These are phyloP conservation scores for Macaca mulatta DNA, from an alignment of 2,113 vertebrate genomes.

Conservation along the genomic window DNA sequence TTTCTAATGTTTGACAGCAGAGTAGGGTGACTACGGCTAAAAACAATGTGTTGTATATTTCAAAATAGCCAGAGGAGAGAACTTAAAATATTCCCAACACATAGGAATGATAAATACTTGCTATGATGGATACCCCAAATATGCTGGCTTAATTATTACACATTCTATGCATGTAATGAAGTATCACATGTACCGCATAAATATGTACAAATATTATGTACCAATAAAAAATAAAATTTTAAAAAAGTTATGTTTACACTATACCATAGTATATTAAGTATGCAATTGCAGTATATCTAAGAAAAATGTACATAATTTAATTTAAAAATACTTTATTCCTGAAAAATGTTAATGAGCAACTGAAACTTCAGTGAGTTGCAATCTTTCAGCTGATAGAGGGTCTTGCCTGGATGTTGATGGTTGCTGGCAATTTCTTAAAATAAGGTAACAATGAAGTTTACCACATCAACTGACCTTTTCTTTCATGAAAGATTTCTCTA, in stretches of 20 bases:
- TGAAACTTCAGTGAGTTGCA: neutral
- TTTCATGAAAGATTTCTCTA: neutral
- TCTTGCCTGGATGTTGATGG: neutral
- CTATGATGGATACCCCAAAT: neutral
- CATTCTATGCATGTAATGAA: neutral
- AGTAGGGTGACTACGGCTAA: neutral
- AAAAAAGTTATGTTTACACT: neutral
- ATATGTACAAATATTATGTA: neutral
- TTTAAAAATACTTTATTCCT: neutral
- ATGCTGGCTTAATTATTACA: neutral
- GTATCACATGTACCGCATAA: neutral
- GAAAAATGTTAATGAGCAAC: neutral
- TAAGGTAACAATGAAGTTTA: neutral
- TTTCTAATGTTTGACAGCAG: neutral
- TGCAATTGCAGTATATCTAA: neutral
- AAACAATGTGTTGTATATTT: neutral
- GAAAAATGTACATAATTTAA: neutral
- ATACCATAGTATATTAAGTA: neutral
- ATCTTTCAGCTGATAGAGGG: neutral
- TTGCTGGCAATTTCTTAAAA: neutral
- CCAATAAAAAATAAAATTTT: neutral
- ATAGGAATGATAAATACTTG: neutral
- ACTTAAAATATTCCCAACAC: neutral
- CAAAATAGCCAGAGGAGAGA: neutral
- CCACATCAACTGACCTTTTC: neutral